A percentile compares a stretch with the other conserved stretches of the same genome.
phyloP scores from a whole-genome alignment of 2,113 vertebrate species.

The Sorex fumeus region DNA sequence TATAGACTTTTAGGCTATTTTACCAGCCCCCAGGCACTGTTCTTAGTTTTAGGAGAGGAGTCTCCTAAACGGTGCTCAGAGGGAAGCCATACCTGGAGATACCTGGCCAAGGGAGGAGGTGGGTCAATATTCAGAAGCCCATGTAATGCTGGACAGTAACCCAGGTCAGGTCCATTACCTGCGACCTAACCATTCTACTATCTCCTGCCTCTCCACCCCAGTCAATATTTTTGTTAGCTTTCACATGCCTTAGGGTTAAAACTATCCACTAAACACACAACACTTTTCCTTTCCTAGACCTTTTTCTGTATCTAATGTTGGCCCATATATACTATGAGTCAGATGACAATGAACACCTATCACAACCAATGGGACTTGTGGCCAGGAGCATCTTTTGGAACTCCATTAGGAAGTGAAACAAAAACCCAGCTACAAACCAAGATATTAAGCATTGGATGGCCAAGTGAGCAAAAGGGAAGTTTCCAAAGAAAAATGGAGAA shows the following conservation, averaged over 20 bases:
- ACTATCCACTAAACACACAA: neutral
- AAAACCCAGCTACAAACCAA: neutral
- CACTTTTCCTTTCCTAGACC: neutral
- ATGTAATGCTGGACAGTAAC: too few species aligned
- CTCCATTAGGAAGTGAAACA: conserved; percentile 12
- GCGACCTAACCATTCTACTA: too few species aligned
- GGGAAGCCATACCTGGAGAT: too few species aligned
- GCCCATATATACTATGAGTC: neutral
- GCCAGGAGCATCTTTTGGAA: conserved; percentile 39
- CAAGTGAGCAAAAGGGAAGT: neutral
- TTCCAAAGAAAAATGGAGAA: neutral
- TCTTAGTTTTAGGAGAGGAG: too few species aligned
- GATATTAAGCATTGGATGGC: neutral
- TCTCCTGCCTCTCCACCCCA: too few species aligned
- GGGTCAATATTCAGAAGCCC: too few species aligned
- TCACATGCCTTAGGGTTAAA: neutral
- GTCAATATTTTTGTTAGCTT: too few species aligned
- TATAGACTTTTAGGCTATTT: too few species aligned
- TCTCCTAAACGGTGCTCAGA: too few species aligned
- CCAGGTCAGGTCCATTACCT: too few species aligned
- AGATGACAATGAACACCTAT: neutral
- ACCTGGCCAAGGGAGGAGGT: too few species aligned
- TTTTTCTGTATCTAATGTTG: neutral
- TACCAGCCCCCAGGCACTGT: too few species aligned
- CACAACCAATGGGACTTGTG: neutral